phyloP scores from a whole-genome alignment of 2,113 vertebrate species.

The Heptranchias perlo region DNA sequence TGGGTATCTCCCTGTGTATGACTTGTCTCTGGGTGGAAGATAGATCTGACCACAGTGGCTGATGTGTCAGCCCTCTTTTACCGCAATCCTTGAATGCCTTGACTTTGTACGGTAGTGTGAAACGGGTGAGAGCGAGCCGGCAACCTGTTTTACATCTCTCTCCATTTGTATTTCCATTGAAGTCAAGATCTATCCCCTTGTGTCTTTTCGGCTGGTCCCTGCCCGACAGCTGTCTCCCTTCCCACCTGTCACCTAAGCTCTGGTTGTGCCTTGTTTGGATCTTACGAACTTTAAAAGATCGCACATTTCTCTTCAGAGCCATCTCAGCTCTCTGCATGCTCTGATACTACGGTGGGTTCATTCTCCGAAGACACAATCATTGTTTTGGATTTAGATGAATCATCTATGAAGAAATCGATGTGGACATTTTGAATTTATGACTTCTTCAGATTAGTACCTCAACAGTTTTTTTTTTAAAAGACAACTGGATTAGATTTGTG shows the following conservation, averaged over 20 bases:
- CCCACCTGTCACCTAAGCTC: not conserved
- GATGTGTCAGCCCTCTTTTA: not conserved
- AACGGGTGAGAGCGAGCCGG: not conserved
- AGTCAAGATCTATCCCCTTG: not conserved
- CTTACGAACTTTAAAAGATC: not conserved
- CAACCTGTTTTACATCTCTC: not conserved
- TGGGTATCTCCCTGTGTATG: too few relatives aligned
- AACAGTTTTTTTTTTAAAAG: not conserved
- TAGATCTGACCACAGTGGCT: not conserved
- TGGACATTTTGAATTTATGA: not conserved
- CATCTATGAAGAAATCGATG: not conserved
- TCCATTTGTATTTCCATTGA: not conserved
- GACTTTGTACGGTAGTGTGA: not conserved
- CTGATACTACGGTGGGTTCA: too few relatives aligned
- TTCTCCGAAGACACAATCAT: not conserved
- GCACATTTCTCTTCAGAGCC: not conserved
- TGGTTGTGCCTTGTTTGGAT: not conserved
- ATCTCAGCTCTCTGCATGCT: not conserved
- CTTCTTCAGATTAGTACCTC: not conserved
- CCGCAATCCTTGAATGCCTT: not conserved
- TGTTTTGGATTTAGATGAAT: not conserved
- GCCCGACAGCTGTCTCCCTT: not conserved
- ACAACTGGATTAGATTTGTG: conserved; percentile 11
- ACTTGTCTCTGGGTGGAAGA: too few relatives aligned
- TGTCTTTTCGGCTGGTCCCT: not conserved